phyloP scores from a whole-genome alignment of 2,888 invertebrate species.

The Chydorus sphaericus region DNA sequence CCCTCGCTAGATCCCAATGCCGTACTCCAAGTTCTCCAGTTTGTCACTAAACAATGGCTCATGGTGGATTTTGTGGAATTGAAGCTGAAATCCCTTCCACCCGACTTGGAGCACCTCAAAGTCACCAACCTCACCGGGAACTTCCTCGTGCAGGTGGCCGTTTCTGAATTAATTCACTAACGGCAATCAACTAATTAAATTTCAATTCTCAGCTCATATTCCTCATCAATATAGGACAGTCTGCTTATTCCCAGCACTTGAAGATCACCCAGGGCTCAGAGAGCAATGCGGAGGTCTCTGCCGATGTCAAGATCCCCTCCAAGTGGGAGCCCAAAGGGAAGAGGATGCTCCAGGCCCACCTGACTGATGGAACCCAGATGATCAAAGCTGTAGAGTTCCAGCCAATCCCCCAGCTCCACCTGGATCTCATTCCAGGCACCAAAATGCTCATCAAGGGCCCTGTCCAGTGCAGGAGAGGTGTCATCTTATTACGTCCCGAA shows the following conservation, averaged over 20 bases:
- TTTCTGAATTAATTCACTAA: not conserved
- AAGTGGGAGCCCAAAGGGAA: conserved; percentile 38
- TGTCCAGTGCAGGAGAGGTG: conserved; percentile 50
- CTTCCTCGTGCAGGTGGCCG: conserved; percentile 41
- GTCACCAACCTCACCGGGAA: conserved; percentile 37
- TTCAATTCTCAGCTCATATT: conserved; percentile 34
- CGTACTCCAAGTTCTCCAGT: conserved; percentile 20
- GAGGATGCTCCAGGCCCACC: conserved; percentile 50
- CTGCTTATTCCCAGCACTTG: conserved; percentile 43
- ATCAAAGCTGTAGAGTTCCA: conserved; percentile 55
- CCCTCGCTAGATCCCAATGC: not conserved
- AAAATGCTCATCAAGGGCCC: conserved; percentile 45
- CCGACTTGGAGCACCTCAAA: conserved; percentile 34
- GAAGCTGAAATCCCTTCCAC: conserved; percentile 44
- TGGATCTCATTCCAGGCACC: conserved; percentile 28
- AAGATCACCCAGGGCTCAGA: conserved; percentile 37
- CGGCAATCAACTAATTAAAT: not conserved
- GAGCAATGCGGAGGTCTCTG: conserved; percentile 28
- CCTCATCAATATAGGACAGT: conserved; percentile 43
- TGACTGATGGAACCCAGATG: conserved; percentile 60
- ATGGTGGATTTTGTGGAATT: conserved; percentile 47
- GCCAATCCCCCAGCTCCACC: conserved; percentile 29
- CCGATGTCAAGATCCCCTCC: conserved; percentile 34
- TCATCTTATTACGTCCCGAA: conserved; percentile 47
- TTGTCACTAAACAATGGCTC: conserved; percentile 50